phyloP scores from a whole-genome alignment of 2,113 vertebrate genomes.

The Ochotona princeps region DNA sequence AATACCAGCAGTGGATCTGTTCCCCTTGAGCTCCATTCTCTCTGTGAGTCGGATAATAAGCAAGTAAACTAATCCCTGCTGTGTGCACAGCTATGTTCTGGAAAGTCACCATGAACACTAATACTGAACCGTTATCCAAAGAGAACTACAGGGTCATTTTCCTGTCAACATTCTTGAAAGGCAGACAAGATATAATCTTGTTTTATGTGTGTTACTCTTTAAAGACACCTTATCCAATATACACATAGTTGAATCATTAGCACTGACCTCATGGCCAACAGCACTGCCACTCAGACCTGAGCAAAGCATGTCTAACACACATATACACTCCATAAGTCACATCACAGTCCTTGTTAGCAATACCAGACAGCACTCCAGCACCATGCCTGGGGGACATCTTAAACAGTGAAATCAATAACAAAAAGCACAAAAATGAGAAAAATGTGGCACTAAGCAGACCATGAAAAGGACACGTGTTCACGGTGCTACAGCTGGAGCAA shows the following conservation, averaged over 20 bases:
- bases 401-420: neutral
- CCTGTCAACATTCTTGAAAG: neutral
- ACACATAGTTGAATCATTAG: neutral
- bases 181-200: neutral
- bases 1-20: neutral
- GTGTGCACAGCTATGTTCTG: neutral
- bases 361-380: neutral
- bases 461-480: neutral
- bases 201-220: neutral
- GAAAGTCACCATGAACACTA: neutral
- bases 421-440: conserved; percentile 10
- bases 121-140: neutral
- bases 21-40: neutral
- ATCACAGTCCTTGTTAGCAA: neutral
- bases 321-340: neutral
- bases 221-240: neutral
- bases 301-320: neutral
- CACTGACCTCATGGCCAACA: neutral
- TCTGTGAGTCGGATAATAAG: neutral
- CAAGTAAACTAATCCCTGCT: neutral
- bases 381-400: neutral
- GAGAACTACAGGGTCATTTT: neutral
- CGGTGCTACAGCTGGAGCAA: neutral
- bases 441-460: neutral
- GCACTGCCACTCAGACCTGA: neutral